Base-by-base conservation (phyloP, 2,888 invertebrate species). In the Spodoptera littoralis region DNA sequence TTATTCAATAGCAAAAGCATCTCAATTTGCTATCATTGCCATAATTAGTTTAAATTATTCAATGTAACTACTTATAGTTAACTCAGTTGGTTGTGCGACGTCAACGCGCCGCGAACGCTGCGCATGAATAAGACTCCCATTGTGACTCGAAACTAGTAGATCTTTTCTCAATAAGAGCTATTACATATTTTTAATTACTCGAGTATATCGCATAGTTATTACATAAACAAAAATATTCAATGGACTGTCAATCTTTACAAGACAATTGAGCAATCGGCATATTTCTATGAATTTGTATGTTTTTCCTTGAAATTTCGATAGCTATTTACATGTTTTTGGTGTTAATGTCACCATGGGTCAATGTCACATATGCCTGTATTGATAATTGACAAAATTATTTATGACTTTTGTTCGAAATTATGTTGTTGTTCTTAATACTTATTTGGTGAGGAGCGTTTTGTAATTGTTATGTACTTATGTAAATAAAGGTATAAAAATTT, bases 271-370 rank as follows among this genome's bases (percentile, higher is more conserved):
- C 58, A 74, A 73, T 58, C 47, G 46, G 4, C 24, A 42, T 74
- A 54, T 54, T 63, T 69, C 47, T 60, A 58, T 60, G 46, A 11
- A 43, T 50, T 48, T 61, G 64, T 57, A 45, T 50, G 60, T 62
- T 71, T 73, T 65, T 71, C 76, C 79, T 82, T 80, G 79, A 74
- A 67, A 61, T 56, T 41, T 54, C 54, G 64, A 70, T 67, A 60
- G 65, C 66, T 73, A 61, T 70, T 66, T 65, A 60, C 60, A 63
- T 13, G 60, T 46, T 66, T 57, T 48, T 56, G 57, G 72, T 66
- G 63, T 66, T 73, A 77, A 85, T 76, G 80, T 76, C 81, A 80
- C 46, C 60, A 46, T 22, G 46, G 76, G 78, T 84, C 85, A 84
- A 79, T 81, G 80, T 76, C 82, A 68, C 73, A 65, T 77, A 76